A percentile compares a stretch with the other conserved stretches of the same genome.
phyloP scores from a whole-genome alignment of 2,888 invertebrate species.

The Linnaemya tessellans region DNA sequence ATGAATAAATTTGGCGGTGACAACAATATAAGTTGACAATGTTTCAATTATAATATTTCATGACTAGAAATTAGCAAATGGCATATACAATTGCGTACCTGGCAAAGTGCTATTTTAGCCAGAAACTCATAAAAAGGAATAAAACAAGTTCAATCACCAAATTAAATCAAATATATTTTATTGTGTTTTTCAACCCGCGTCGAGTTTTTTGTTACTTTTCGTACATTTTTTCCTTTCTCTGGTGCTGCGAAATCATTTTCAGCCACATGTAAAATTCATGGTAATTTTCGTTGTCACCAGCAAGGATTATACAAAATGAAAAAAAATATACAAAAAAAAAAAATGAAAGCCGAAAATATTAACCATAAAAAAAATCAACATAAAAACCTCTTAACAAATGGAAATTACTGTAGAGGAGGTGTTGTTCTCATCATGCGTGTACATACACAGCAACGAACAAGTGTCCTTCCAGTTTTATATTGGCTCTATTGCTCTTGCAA shows the following conservation, averaged over 20 bases:
- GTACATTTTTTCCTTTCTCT: not conserved
- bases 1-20: too few species aligned
- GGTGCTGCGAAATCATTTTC: not conserved
- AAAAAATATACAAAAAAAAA: not conserved
- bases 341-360: not conserved
- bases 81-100: too few species aligned
- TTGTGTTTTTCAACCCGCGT: not conserved
- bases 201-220: not conserved
- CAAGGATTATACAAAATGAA: constrained; percentile 1
- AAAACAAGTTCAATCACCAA: too few species aligned
- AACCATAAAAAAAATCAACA: not conserved
- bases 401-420: not conserved
- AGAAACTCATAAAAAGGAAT: too few species aligned
- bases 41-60: too few species aligned
- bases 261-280: not conserved
- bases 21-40: too few species aligned
- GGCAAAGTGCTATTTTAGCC: too few species aligned
- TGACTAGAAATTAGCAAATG: too few species aligned
- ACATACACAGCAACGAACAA: too few species aligned
- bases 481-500: too few species aligned
- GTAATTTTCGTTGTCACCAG: constrained; percentile 39
- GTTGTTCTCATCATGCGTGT: not conserved
- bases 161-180: not conserved
- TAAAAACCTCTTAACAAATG: not conserved
- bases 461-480: too few species aligned